Base-by-base conservation (phyloP, 2,888 invertebrate genomes). In the Dioctria rufipes region DNA sequence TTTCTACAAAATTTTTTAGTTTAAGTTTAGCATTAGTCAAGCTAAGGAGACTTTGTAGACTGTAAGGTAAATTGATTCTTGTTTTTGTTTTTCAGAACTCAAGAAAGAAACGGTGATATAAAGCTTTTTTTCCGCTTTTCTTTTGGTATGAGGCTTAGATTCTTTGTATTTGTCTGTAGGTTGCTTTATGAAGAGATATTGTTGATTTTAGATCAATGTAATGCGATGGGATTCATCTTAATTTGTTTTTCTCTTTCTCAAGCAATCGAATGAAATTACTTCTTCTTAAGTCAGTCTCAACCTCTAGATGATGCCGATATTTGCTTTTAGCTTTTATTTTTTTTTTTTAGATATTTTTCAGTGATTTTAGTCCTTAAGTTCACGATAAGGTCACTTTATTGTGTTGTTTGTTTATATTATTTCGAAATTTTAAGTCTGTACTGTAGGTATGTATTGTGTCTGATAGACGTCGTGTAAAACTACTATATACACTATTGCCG, bases 1-100 rank as follows among this genome's bases (percentile, higher is more conserved):
- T 82, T 79, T 80, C 69, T 71, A 80, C 80, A 80, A 66, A 77
- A 77, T 77, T 61, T 63, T 60, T 77, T 63, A 63, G 61, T 77
- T 77, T 63, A 63, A 13, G 13, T 77, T 39, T 77, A 77, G 77
- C 40, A 49, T 49, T 77, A 77, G 63, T 63, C 25, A 61, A 77
- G 46, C 77, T 77, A 63, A 77, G 77, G 77, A 77, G 77, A 77
- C 77, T 77, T 43, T 66, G 40, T 77, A 77, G 77, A 37, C 42
- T 61, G 8, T 71, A 77, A 77, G 63, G 9, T 63, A n/a, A 13
- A 66, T 43, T 43, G 2, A 46, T 77, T 77, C 77, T 77, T 77
- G 77, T 49, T 37, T 61, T 25, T 25, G 25, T 25, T 25, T 49
- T 77, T 49, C 63, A 39, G 61, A 63, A 61, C 43, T 46, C 77